A percentile compares a stretch with the other conserved stretches of the same genome.
These are phyloP conservation scores for Drosophila azteca DNA, from an alignment of 1,140 invertebrate species.

Conservation along the genomic window DNA sequence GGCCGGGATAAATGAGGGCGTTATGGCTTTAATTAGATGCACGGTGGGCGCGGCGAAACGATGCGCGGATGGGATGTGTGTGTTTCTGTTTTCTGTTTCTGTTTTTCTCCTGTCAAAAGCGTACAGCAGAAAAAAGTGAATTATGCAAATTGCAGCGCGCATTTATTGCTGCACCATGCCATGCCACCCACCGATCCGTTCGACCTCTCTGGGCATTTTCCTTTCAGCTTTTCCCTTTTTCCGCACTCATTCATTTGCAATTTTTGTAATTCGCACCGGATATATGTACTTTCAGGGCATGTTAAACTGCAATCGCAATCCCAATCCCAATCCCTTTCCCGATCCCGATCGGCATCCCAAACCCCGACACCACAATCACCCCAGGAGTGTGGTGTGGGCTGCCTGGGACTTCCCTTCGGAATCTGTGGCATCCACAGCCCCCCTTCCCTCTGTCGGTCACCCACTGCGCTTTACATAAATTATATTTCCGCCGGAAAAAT, in stretches of 20 bases:
- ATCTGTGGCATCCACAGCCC: not conserved
- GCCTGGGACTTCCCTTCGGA: not conserved
- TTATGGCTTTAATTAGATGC: constrained; percentile 55
- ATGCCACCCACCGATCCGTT: too few species aligned
- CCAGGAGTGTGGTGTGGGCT: not conserved
- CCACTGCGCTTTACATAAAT: constrained; percentile 81
- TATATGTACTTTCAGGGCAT: constrained; percentile 63
- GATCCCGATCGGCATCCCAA: constrained; percentile 48
- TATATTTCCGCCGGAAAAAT: constrained; percentile 82
- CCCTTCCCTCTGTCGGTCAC: constrained; percentile 58
- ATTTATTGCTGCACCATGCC: constrained; percentile 16
- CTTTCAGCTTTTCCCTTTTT: constrained; percentile 23
- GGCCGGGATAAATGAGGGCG: constrained; percentile 47
- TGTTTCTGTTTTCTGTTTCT: not conserved
- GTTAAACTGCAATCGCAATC: constrained; percentile 57
- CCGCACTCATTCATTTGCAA: constrained; percentile 43
- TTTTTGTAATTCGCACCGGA: constrained; percentile 73
- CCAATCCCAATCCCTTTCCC: constrained; percentile 43
- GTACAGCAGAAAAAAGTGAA: constrained; percentile 31
- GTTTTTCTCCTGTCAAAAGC: too few species aligned
- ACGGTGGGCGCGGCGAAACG: constrained; percentile 30
- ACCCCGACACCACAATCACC: constrained; percentile 38
- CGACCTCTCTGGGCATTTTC: not conserved
- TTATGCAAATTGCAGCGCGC: constrained; percentile 46
- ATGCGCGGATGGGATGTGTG: not conserved